Conservation (phyloP, 2,888 invertebrate genomes). For the Leptura quadrifasciata region DNA sequence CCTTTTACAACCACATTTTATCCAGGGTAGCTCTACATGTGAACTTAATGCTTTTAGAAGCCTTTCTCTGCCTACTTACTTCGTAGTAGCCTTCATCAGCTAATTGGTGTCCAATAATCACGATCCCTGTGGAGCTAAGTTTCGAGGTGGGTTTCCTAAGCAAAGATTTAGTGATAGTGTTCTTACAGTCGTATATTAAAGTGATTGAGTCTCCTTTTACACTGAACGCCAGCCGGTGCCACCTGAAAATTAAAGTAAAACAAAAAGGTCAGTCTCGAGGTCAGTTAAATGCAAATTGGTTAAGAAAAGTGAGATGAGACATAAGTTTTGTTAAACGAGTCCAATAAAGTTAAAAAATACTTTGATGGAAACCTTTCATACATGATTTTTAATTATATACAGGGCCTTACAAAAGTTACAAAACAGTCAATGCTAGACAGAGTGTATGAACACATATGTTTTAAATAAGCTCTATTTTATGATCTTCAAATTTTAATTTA, state of each 20-base stretch:
- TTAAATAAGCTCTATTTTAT: too few relatives aligned
- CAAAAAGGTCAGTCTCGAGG: too few relatives aligned
- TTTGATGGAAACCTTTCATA: too few relatives aligned
- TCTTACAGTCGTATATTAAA: slow-evolving; percentile 84
- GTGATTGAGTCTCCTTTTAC: slow-evolving; percentile 88
- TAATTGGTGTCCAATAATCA: slow-evolving; percentile 86
- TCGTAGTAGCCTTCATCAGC: slow-evolving; percentile 82
- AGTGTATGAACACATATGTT: too few relatives aligned
- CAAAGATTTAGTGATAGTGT: slow-evolving; percentile 78
- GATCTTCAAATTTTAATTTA: too few relatives aligned
- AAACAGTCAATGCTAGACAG: too few relatives aligned
- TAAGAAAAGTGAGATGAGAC: too few relatives aligned
- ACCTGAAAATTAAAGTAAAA: slow-evolving; percentile 75
- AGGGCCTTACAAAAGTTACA: too few relatives aligned
- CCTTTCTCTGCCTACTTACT: slow-evolving; percentile 72
- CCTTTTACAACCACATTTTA: background rate
- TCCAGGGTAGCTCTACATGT: background rate
- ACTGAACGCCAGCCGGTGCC: slow-evolving; percentile 90
- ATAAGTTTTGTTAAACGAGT: too few relatives aligned
- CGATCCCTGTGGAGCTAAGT: slow-evolving; percentile 83
- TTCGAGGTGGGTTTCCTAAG: slow-evolving; percentile 78
- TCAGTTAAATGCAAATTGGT: too few relatives aligned
- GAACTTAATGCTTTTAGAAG: background rate
- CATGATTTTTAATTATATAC: too few relatives aligned
- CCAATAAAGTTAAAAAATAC: too few relatives aligned